Evolutionary conservation across 2,113 vertebrate species (phyloP), one percentile per base, ranked within the genome.

Genomic region (Malurus melanocephalus): DNA sequence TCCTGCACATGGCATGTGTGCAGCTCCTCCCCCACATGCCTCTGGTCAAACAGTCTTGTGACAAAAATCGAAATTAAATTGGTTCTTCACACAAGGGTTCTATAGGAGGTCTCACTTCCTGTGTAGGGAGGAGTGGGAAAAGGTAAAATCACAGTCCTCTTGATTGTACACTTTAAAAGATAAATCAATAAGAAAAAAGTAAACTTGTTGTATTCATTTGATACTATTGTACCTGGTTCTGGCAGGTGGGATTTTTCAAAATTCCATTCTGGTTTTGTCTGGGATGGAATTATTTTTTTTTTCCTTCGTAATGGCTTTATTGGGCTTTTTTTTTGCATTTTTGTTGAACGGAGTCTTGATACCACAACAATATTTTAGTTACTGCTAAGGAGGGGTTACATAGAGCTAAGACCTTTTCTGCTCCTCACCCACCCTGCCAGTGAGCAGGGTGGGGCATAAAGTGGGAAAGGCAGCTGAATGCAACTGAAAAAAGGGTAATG

Each of bases 381-480:
- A 3, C 22, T 87, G 11, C 8, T 43, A 4, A 48, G 6, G 5
- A 33, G 19, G 9, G 9, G 4, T 71, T 38, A 38, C 7, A 33
- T 3, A 30, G 16, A 20, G 12, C 11, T 22, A 52, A 71, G 11
- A 8, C 1, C 9, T 52, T 49, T 35, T 57, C 38, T 33, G 10
- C 7, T 48, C 23, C 40, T 78, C 10, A 30, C 6, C 5, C 42
- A 10, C 12, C 14, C 3, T 1, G 4, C 5, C 3, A 52, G 13
- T 19, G 13, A 33, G 15, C 9, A 75, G 9, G 3, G 15, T 48
- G 12, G 21, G 20, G 11, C 16, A 48, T 6, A 43, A 53, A 20
- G 0, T 49, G 21, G 10, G 4, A 62, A 24, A 5, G 6, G 10
- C 7, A 27, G 11, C 6, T 48, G 33, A 40, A 10, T 3, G 2